phyloP scores from a whole-genome alignment of 2,888 invertebrate species.

The Chelonus formosanus region DNA sequence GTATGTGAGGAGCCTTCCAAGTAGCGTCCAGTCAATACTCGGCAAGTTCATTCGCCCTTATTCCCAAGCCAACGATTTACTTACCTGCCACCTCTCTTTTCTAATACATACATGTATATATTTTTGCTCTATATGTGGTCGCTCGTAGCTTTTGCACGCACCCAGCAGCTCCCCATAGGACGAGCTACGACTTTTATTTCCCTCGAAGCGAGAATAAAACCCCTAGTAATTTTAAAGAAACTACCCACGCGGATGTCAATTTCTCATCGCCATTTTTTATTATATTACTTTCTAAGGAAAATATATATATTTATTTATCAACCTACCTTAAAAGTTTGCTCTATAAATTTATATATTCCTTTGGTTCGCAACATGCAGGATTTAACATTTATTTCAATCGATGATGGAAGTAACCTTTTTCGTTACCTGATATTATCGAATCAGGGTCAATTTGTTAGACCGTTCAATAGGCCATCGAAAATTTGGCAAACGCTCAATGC shows the following conservation, averaged over 20 bases:
- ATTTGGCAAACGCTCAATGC: slow-evolving; percentile 35
- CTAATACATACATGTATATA: slow-evolving; percentile 6
- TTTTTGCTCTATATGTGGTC: slow-evolving; percentile 2
- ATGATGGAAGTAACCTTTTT: too few species aligned
- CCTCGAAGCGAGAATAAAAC: background rate
- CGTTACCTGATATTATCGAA: background rate
- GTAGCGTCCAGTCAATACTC: slow-evolving; percentile 34
- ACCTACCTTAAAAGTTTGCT: too few species aligned
- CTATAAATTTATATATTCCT: too few species aligned
- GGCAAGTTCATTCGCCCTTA: slow-evolving; percentile 34
- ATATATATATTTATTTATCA: too few species aligned
- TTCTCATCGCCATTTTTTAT: too few species aligned
- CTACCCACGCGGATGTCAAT: too few species aligned
- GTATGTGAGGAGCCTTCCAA: slow-evolving; percentile 9
- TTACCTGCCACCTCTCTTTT: slow-evolving; percentile 23
- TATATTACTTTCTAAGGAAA: too few species aligned
- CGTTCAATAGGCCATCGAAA: slow-evolving; percentile 10
- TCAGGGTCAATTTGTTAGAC: slow-evolving; percentile 6
- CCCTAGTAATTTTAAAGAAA: background rate
- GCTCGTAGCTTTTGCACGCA: slow-evolving; percentile 22
- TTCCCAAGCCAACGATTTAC: slow-evolving; percentile 27
- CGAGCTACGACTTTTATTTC: background rate
- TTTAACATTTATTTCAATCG: too few species aligned
- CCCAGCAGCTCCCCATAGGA: background rate
- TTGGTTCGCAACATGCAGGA: too few species aligned